Percentiles rank a stretch among this genome's conserved stretches.
These are phyloP conservation scores for Morpho deidamia DNA, from an alignment of 2,888 invertebrate genomes.

Conservation along the genomic window DNA sequence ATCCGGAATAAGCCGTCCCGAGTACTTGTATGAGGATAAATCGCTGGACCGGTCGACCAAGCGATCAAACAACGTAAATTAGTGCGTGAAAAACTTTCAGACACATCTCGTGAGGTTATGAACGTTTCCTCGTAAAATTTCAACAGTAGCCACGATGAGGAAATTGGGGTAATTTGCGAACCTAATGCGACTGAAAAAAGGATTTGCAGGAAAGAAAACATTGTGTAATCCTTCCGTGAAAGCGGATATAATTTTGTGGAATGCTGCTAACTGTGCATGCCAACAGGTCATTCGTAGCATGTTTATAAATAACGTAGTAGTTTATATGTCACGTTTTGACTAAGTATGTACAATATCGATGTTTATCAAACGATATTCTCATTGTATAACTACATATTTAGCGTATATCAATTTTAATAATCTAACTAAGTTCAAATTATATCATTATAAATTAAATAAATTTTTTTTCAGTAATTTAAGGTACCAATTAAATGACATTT, in stretches of 20 bases:
- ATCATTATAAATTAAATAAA: too few relatives aligned
- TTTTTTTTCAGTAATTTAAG: too few relatives aligned
- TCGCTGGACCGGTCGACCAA: conserved; percentile 25
- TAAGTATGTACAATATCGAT: background rate
- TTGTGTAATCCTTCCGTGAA: conserved; percentile 20
- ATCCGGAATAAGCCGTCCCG: conserved; percentile 61
- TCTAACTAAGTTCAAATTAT: too few relatives aligned
- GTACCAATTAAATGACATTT: too few relatives aligned
- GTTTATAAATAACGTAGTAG: background rate
- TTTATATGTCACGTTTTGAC: background rate
- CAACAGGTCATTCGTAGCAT: conserved; percentile 4
- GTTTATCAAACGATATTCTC: background rate
- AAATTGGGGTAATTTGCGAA: conserved; percentile 38
- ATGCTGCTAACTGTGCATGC: conserved; percentile 4
- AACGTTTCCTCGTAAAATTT: conserved; percentile 36
- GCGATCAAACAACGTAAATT: conserved; percentile 30
- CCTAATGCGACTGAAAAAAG: conserved; percentile 29
- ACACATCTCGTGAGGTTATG: conserved; percentile 36
- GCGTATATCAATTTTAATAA: too few relatives aligned
- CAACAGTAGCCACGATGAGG: conserved; percentile 32
- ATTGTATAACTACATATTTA: background rate
- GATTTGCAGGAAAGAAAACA: conserved; percentile 25
- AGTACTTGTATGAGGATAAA: conserved; percentile 27
- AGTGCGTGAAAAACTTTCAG: conserved; percentile 42
- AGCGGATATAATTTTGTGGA: background rate